Evolutionary conservation across 2,888 invertebrate genomes (phyloP).

Genomic region (Odontocerum albicorne): DNA sequence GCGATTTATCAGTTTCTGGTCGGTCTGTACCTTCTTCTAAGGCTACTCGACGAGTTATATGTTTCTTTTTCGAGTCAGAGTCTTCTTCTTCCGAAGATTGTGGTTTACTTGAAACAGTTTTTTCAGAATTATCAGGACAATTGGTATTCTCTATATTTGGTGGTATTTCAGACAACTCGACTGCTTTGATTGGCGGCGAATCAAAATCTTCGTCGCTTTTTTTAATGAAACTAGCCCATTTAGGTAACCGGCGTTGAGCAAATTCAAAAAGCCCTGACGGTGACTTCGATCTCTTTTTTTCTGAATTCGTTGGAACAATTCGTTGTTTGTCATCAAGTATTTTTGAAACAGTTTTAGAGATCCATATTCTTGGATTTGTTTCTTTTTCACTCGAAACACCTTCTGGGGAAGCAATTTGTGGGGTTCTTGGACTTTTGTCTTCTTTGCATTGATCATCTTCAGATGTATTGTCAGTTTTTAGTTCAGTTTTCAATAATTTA

Average conservation of each 20-base stretch:
- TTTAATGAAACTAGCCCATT: constrained; percentile 28
- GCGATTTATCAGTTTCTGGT: constrained; percentile 2
- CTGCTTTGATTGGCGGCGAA: not conserved
- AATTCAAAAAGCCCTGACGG: constrained; percentile 27
- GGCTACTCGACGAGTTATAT: constrained; percentile 7
- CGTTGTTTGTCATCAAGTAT: constrained; percentile 23
- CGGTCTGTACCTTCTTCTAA: constrained; percentile 4
- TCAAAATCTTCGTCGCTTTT: constrained; percentile 27
- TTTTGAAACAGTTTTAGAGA: constrained; percentile 28
- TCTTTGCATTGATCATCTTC: constrained; percentile 12
- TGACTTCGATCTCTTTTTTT: constrained; percentile 29
- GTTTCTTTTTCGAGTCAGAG: constrained; percentile 3
- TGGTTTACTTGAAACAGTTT: constrained; percentile 6
- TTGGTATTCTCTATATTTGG: not conserved
- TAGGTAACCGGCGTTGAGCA: constrained; percentile 27
- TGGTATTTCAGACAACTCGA: not conserved
- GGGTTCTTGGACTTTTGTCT: constrained; percentile 2
- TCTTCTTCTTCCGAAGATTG: constrained; percentile 13
- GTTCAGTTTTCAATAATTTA: constrained; percentile 8
- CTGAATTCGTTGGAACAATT: not conserved
- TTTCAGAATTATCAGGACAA: not conserved
- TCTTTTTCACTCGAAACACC: constrained; percentile 17
- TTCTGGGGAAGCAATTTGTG: constrained; percentile 21
- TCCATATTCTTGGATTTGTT: constrained; percentile 20
- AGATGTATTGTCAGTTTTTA: constrained; percentile 7